These are phyloP conservation scores for Neodontobutis hainanensis DNA, from an alignment of 2,113 vertebrate species.

Conservation along the genomic window DNA sequence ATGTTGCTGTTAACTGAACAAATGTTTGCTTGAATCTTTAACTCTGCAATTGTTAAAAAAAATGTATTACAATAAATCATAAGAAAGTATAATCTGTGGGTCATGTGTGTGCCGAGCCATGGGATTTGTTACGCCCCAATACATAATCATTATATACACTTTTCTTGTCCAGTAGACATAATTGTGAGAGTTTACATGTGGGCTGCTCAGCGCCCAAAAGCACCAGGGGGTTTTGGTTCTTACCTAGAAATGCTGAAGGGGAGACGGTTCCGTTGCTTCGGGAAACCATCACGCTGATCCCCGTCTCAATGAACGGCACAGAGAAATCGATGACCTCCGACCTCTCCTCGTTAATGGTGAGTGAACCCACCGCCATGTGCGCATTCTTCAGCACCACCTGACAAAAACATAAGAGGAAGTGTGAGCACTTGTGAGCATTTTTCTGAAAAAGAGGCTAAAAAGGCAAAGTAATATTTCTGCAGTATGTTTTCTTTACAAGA, in stretches of 20 bases:
- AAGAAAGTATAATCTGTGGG: too few relatives aligned
- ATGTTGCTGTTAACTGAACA: too few relatives aligned
- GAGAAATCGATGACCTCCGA: slow-evolving; percentile 99
- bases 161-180: too few relatives aligned
- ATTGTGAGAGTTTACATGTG: neutral
- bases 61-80: too few relatives aligned
- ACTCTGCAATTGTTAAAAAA: too few relatives aligned
- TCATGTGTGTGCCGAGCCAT: too few relatives aligned
- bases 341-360: slow-evolving; percentile 97
- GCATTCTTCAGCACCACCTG: slow-evolving; percentile 97
- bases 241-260: slow-evolving; percentile 97
- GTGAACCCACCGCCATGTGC: slow-evolving; percentile 97
- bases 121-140: too few relatives aligned
- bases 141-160: too few relatives aligned
- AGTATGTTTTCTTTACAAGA: neutral
- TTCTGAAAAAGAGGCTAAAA: neutral
- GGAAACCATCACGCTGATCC: slow-evolving; percentile 99
- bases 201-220: slow-evolving; percentile 18
- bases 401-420: slow-evolving; percentile 1
- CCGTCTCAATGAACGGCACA: slow-evolving; percentile 97
- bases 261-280: slow-evolving; percentile 99
- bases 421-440: slow-evolving; percentile 9
- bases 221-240: slow-evolving; percentile 45
- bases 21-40: too few relatives aligned
- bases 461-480: neutral